Evolutionary conservation across 2,797 vertebrate genomes (phyloP), one percentile per base, ranked within the genome.

Genomic region (Pitangus sulphuratus): DNA sequence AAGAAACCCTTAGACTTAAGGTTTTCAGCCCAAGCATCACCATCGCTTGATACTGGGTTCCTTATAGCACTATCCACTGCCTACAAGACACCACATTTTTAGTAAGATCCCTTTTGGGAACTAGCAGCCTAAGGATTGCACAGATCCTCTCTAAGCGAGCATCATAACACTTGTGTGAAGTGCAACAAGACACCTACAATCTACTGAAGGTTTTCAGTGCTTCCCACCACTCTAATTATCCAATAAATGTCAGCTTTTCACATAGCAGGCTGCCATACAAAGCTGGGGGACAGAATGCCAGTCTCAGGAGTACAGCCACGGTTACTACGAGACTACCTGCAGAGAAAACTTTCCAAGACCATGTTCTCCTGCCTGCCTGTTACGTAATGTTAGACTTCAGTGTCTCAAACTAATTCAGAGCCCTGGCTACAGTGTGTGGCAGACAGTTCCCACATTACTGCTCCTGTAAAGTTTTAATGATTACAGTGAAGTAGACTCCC

Each of bases 1-100:
- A 79, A 77, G 74, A 92, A 90, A 11, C 31, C 15, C 51, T 53
- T 53, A 45, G 39, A 62, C 39, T 58, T n/a, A 20, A 69, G 44
- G 21, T 71, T 89, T 92, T 66, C 71, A 85, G n/a, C 65, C 19
- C 82, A 91, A 91, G 85, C 24, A 76, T 15, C 56, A 88, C 2
- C 7, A 82, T 30, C 35, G 62, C 33, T 64, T 40, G 37, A 9
- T 1, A 54, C 1, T 1, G 0, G 1, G 8, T 6, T 87, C 44
- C 17, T 56, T 57, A 33, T 1, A 69, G 53, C 78, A 65, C 28
- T 47, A 77, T 50, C 28, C 51, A 57, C 57, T 50, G 40, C 45
- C 80, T 75, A 8, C 15, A 60, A 60, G n/a, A 78, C 50, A 79
- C 4, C 3, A 2, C 9, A 66, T n/a, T 65, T 89, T 75, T 30